phyloP scores from a whole-genome alignment of 2,888 invertebrate genomes.

The Cryptus viduatorius region DNA sequence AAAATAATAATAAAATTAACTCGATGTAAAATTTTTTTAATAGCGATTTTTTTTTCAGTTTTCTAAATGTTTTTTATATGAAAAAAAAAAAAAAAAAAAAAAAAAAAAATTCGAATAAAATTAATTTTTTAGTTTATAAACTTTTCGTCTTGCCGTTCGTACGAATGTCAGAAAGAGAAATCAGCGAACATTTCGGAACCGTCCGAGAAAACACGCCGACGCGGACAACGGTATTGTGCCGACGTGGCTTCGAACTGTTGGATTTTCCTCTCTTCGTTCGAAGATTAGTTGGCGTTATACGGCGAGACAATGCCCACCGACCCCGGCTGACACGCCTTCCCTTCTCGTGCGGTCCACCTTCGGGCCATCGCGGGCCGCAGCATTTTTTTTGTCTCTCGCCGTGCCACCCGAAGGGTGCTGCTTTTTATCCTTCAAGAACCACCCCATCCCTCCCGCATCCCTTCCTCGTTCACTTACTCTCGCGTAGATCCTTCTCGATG shows the following conservation, averaged over 20 bases:
- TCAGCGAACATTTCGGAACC: neutral
- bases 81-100: no score
- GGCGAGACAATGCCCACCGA: conserved; percentile 73
- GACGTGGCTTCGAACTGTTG: conserved; percentile 44
- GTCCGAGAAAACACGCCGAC: conserved; percentile 19
- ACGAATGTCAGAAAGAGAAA: neutral
- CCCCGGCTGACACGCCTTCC: conserved; percentile 70
- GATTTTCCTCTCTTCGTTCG: conserved; percentile 64
- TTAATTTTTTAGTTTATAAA: neutral
- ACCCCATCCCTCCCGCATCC: neutral
- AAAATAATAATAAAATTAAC: no score
- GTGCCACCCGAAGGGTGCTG: conserved; percentile 7
- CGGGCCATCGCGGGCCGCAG: conserved; percentile 25
- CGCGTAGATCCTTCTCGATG: neutral
- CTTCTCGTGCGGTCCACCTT: conserved; percentile 66
- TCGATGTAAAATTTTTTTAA: no score
- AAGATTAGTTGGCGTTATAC: conserved; percentile 75
- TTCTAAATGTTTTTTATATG: no score
- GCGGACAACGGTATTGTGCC: conserved; percentile 20
- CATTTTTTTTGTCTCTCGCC: conserved; percentile 66
- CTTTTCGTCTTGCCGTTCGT: neutral
- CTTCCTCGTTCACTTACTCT: neutral
- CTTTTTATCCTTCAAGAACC: conserved; percentile 39
- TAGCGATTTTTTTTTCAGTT: no score
- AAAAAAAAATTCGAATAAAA: neutral